Evolutionary conservation across 2,797 vertebrate genomes (phyloP).

Genomic region (Kryptopterus vitreolus): DNA sequence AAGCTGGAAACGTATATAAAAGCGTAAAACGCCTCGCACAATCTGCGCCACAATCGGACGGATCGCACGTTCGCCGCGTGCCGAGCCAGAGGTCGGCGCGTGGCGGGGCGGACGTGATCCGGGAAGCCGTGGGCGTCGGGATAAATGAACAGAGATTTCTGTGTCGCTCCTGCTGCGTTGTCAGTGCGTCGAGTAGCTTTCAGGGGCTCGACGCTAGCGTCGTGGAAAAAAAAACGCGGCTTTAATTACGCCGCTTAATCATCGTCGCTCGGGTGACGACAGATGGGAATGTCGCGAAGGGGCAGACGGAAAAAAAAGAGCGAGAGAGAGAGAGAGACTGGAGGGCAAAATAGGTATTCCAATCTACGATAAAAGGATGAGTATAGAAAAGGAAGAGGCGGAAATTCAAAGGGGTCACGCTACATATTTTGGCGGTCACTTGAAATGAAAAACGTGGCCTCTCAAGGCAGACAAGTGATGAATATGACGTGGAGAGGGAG

Average conservation of each 20-base stretch:
- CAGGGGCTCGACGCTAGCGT: conserved; percentile 1
- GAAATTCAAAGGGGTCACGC: conserved; percentile 29
- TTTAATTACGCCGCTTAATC: conserved; percentile 20
- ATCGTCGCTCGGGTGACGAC: background rate
- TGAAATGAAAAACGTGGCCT: conserved; percentile 38
- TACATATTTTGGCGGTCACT: conserved; percentile 40
- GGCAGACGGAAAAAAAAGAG: background rate
- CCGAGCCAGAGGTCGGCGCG: background rate
- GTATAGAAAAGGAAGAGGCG: background rate
- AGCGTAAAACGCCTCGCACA: no score
- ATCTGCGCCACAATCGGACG: conserved; percentile 9
- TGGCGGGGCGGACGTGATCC: background rate
- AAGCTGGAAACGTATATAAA: no score
- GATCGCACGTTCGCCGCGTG: background rate
- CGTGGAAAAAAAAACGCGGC: conserved; percentile 13
- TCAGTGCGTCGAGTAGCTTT: conserved; percentile 12
- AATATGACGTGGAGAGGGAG: conserved; percentile 10
- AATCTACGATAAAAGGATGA: background rate
- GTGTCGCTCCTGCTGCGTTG: background rate
- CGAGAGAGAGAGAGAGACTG: background rate
- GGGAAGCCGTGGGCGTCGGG: background rate
- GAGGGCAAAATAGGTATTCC: background rate
- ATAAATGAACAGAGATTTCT: background rate
- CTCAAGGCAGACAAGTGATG: conserved; percentile 25
- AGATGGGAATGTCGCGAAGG: background rate